Evolutionary conservation across 1,140 invertebrate genomes (phyloP).

Genomic region (Hypsibius dujardini): DNA sequence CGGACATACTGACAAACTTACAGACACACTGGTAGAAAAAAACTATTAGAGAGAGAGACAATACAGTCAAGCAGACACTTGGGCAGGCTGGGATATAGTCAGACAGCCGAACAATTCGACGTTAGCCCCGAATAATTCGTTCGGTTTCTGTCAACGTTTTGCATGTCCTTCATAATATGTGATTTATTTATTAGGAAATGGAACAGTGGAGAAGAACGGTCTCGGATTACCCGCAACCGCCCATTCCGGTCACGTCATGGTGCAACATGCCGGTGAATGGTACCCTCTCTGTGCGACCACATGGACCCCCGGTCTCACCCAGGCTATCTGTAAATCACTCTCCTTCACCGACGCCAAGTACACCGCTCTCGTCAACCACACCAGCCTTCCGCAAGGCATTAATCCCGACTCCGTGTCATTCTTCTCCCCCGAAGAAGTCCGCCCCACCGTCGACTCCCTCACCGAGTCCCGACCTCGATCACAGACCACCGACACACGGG

Average conservation of each 20-base stretch:
- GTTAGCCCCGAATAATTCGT: too few relatives aligned
- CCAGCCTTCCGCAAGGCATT: slow-evolving; percentile 13
- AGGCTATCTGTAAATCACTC: slow-evolving; percentile 11
- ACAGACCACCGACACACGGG: background rate
- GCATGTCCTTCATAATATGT: background rate
- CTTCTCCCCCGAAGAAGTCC: slow-evolving; percentile 12
- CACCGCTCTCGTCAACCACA: slow-evolving; percentile 12
- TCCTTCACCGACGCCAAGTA: slow-evolving; percentile 13
- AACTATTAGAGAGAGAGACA: too few relatives aligned
- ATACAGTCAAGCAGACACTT: too few relatives aligned
- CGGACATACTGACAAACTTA: too few relatives aligned
- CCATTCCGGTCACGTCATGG: slow-evolving; percentile 13
- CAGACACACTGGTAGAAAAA: too few relatives aligned
- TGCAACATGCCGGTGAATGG: slow-evolving; percentile 12
- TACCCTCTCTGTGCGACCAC: slow-evolving; percentile 12
- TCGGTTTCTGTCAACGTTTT: background rate
- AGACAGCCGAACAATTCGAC: too few relatives aligned
- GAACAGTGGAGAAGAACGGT: slow-evolving; percentile 3
- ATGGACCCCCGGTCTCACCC: slow-evolving; percentile 5
- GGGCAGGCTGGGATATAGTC: too few relatives aligned
- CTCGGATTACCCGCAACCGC: background rate
- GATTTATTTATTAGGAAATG: slow-evolving; percentile 11
- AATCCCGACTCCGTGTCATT: slow-evolving; percentile 9
- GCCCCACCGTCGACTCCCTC: background rate
- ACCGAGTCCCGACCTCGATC: slow-evolving; percentile 4